Conservation (phyloP, 2,113 vertebrate genomes). For the Eurystomus gularis region DNA sequence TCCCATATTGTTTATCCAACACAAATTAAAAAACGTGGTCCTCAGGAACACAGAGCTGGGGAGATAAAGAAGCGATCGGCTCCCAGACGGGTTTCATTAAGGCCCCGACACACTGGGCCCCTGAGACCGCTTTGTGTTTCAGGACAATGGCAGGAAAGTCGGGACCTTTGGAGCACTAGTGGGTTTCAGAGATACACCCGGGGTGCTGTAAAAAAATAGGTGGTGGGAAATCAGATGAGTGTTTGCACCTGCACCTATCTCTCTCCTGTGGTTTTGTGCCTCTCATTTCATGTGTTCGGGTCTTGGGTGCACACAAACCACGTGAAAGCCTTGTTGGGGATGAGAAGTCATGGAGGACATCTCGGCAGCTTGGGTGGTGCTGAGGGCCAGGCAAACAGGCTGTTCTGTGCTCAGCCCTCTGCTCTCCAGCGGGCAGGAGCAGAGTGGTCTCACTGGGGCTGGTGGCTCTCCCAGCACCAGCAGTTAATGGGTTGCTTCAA, state of each 20-base stretch:
- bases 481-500: rapidly evolving
- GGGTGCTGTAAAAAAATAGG: not conserved
- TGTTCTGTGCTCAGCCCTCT: rapidly evolving
- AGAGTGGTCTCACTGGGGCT: rapidly evolving
- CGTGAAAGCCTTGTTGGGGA: not conserved
- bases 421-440: rapidly evolving
- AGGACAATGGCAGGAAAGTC: not conserved
- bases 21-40: conserved; percentile 81
- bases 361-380: rapidly evolving
- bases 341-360: not conserved
- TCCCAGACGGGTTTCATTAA: conserved; percentile 65
- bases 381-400: not conserved
- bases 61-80: conserved; percentile 46
- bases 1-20: conserved; percentile 84
- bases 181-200: not conserved
- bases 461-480: not conserved
- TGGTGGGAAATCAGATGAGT: not conserved
- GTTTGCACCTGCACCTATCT: not conserved
- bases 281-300: rapidly evolving
- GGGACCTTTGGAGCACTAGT: not conserved
- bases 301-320: rapidly evolving
- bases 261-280: rapidly evolving
- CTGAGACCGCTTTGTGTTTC: not conserved
- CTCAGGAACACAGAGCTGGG: conserved; percentile 65
- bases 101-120: not conserved